Conservation (phyloP, 1,140 invertebrate genomes). For the Periplaneta americana region DNA sequence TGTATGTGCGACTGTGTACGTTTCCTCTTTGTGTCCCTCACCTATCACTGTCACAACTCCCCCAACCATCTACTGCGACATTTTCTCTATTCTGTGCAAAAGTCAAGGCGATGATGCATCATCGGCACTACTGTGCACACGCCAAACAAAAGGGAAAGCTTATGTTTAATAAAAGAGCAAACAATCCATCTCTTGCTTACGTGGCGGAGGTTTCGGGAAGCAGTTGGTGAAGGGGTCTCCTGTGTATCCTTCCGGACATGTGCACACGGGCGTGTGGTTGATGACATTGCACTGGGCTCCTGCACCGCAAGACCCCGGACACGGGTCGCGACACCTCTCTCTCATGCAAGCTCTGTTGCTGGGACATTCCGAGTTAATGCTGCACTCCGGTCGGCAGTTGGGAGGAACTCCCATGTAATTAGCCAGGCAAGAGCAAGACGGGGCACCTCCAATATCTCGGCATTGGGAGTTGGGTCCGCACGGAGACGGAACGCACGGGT, state of each 20-base stretch:
- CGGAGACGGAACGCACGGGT: constrained; percentile 45
- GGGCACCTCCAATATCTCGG: constrained; percentile 40
- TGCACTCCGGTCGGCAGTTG: constrained; percentile 66
- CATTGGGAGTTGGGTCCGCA: constrained; percentile 54
- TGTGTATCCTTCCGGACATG: constrained; percentile 46
- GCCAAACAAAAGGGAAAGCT: constrained; percentile 13
- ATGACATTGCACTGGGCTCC: constrained; percentile 51
- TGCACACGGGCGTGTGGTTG: constrained; percentile 51
- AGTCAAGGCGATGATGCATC: constrained; percentile 37
- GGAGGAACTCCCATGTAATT: constrained; percentile 59
- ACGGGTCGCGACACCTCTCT: constrained; percentile 67
- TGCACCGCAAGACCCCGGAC: constrained; percentile 62
- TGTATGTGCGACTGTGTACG: neutral
- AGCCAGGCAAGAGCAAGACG: constrained; percentile 49
- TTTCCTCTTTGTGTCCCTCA: no score
- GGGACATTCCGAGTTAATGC: constrained; percentile 65
- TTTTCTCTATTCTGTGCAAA: neutral
- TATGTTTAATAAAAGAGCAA: no score
- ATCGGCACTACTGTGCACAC: constrained; percentile 23
- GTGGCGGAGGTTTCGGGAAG: constrained; percentile 36
- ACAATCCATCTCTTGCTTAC: constrained; percentile 30
- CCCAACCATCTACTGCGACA: neutral
- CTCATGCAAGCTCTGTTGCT: constrained; percentile 63
- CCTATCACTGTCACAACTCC: neutral
- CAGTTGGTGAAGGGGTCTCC: constrained; percentile 55